Evolutionary conservation across 2,888 invertebrate genomes (phyloP).

Genomic region (Acheta domesticus): DNA sequence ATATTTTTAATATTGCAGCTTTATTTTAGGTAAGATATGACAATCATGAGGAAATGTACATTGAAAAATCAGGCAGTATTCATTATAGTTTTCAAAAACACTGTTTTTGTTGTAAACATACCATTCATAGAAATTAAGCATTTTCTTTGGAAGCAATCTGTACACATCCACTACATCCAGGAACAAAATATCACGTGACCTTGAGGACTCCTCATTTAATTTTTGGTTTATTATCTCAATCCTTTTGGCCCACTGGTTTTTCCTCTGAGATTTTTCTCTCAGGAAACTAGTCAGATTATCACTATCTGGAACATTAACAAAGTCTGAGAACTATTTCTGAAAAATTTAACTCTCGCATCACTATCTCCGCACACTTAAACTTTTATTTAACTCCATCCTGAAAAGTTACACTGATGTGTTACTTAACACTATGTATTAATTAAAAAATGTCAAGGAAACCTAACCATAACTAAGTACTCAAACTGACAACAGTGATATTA

Average conservation of each 20-base stretch:
- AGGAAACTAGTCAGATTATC: background rate
- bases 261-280: constrained; percentile 23
- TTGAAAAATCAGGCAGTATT: background rate
- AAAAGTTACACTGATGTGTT: too few species aligned
- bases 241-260: constrained; percentile 35
- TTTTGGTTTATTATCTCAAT: constrained; percentile 34
- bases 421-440: too few species aligned
- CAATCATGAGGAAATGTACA: background rate
- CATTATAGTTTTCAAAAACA: background rate
- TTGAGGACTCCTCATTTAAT: constrained; percentile 36
- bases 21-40: background rate
- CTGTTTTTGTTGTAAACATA: constrained; percentile 20
- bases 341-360: too few species aligned
- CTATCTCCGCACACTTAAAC: background rate
- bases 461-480: background rate
- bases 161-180: constrained; percentile 40
- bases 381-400: background rate
- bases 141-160: constrained; percentile 39
- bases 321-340: too few species aligned
- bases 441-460: background rate
- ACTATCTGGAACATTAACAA: constrained; percentile 21
- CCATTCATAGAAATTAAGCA: constrained; percentile 39
- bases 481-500: background rate
- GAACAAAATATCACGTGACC: constrained; percentile 39
- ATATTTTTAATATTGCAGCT: background rate